These are phyloP conservation scores for Mesorhabditis sp. DNA, from an alignment of 2,888 invertebrate species.

Conservation along the genomic window DNA sequence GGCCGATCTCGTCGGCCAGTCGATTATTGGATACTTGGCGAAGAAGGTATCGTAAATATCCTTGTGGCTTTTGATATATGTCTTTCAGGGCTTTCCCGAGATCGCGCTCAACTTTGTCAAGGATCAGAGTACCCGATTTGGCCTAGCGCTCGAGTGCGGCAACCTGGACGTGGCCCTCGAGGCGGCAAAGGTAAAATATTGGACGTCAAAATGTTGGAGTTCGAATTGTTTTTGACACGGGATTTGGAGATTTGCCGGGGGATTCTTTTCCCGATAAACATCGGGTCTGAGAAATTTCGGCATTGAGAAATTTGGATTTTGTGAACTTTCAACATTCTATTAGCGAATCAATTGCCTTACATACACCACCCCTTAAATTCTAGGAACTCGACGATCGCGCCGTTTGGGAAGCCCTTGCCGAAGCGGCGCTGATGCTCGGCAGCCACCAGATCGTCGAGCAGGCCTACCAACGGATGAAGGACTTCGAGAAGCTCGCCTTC, in stretches of 20 bases:
- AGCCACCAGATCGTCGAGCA: conserved; percentile 78
- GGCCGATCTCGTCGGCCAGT: conserved; percentile 92
- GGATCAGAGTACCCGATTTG: conserved; percentile 87
- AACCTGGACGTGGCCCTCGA: conserved; percentile 94
- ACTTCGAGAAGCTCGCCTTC: conserved; percentile 72
- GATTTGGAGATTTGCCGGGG: too few species aligned
- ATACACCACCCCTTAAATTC: not conserved
- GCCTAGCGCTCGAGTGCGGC: conserved; percentile 91
- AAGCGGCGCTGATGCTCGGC: conserved; percentile 83
- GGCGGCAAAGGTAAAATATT: conserved; percentile 72
- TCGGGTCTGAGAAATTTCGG: too few species aligned
- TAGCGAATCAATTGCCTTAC: too few species aligned
- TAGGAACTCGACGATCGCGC: conserved; percentile 80
- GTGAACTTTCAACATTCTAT: too few species aligned
- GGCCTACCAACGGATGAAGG: conserved; percentile 57
- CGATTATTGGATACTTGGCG: conserved; percentile 95
- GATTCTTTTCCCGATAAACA: too few species aligned
- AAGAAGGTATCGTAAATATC: conserved; percentile 69
- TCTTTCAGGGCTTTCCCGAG: conserved; percentile 80
- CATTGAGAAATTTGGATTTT: too few species aligned
- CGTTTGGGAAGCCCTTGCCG: conserved; percentile 92
- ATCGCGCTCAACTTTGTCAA: conserved; percentile 98
- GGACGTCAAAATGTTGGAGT: too few species aligned
- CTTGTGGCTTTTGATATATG: conserved; percentile 32
- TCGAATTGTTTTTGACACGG: too few species aligned